A percentile compares a stretch with the other conserved stretches of the same genome.
These are phyloP conservation scores for Paraescarpia echinospica DNA, from an alignment of 1,140 invertebrate genomes.

Conservation along the genomic window DNA sequence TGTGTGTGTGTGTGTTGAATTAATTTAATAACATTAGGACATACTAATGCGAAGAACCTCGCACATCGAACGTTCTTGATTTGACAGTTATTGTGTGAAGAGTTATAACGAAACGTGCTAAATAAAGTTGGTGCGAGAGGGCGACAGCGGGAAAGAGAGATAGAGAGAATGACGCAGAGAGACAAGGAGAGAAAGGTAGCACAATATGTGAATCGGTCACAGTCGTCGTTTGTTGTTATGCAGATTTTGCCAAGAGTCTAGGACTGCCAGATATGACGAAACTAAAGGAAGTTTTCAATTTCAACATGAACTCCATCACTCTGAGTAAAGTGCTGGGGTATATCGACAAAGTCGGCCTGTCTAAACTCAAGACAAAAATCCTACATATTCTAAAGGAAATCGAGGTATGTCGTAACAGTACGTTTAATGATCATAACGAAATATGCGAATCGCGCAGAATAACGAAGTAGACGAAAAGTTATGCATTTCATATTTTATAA, in stretches of 20 bases:
- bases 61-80: no score
- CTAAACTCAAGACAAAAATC: neutral
- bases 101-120: neutral
- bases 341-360: conserved; percentile 9
- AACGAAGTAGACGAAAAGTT: neutral
- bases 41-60: no score
- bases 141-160: no score
- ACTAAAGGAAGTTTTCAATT: neutral
- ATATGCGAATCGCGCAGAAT: neutral
- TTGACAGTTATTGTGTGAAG: no score
- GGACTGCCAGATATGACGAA: neutral
- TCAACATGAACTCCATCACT: conserved; percentile 16
- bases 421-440: neutral
- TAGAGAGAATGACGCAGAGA: no score
- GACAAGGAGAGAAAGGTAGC: no score
- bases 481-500: neutral
- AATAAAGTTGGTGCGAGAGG: no score
- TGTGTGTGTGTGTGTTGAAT: conserved; percentile 5
- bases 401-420: neutral
- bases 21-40: no score
- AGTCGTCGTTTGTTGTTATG: no score
- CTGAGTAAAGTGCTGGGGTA: neutral
- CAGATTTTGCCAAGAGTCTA: neutral
- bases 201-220: no score
- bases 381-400: neutral